These are phyloP conservation scores for Pyrochroa serraticornis DNA, from an alignment of 2,888 invertebrate genomes.

Conservation along the genomic window DNA sequence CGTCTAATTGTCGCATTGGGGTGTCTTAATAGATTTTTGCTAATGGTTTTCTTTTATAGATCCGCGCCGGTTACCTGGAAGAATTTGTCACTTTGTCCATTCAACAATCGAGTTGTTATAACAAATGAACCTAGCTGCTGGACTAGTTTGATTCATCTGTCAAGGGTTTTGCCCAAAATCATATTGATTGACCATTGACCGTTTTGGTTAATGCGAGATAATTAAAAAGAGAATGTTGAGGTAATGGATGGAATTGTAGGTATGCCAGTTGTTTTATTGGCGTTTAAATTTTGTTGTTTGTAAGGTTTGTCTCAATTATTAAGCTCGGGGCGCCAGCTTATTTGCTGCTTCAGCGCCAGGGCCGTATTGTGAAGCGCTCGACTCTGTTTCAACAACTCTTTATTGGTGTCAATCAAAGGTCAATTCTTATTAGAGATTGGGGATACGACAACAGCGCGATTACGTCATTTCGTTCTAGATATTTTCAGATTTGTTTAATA, in stretches of 20 bases:
- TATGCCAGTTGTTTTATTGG: slow-evolving; percentile 19
- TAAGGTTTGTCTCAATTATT: slow-evolving; percentile 27
- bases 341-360: slow-evolving; percentile 36
- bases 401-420: slow-evolving; percentile 58
- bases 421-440: slow-evolving; percentile 56
- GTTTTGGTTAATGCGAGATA: slow-evolving; percentile 16
- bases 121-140: slow-evolving; percentile 21
- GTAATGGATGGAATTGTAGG: slow-evolving; percentile 24
- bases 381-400: slow-evolving; percentile 49
- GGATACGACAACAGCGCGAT: slow-evolving; percentile 47
- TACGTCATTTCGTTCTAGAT: slow-evolving; percentile 51
- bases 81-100: slow-evolving; percentile 27
- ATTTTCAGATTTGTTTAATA: slow-evolving; percentile 50
- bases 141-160: slow-evolving; percentile 8
- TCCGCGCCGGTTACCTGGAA: slow-evolving; percentile 21
- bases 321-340: slow-evolving; percentile 26
- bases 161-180: slow-evolving; percentile 14
- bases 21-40: slow-evolving; percentile 34
- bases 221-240: slow-evolving; percentile 4
- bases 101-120: slow-evolving; percentile 17
- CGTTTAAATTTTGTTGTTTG: slow-evolving; percentile 26
- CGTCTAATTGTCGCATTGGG: slow-evolving; percentile 30
- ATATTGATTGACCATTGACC: slow-evolving; percentile 22
- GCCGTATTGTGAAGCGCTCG: slow-evolving; percentile 39
- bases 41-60: slow-evolving; percentile 38